Percentiles rank a stretch among this genome's conserved stretches.
These are phyloP conservation scores for Actias luna DNA, from an alignment of 2,888 invertebrate genomes.

Conservation along the genomic window DNA sequence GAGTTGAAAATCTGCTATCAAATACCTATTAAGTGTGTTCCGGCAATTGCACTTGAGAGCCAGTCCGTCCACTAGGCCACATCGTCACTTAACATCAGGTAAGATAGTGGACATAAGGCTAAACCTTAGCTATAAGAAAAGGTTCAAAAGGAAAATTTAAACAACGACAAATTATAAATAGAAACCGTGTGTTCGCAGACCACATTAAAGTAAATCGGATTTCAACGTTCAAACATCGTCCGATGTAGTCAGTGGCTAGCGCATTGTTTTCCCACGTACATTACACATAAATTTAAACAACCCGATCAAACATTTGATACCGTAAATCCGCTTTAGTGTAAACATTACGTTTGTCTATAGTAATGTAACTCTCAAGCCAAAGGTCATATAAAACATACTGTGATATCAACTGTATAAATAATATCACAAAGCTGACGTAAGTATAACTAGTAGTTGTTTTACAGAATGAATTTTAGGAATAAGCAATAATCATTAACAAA, in stretches of 20 bases:
- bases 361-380: neutral
- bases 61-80: no score
- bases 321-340: constrained; percentile 72
- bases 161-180: constrained; percentile 10
- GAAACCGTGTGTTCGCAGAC: constrained; percentile 16
- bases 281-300: constrained; percentile 41
- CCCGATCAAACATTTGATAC: constrained; percentile 62
- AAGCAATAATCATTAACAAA: no score
- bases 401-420: no score
- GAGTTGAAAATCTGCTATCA: no score
- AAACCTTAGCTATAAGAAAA: no score
- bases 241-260: constrained; percentile 18
- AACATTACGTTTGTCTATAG: constrained; percentile 41
- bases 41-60: no score
- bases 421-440: no score
- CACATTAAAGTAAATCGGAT: constrained; percentile 26
- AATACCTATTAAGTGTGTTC: no score
- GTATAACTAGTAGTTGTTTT: no score
- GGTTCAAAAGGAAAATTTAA: constrained; percentile 15
- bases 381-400: neutral
- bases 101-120: no score
- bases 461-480: no score
- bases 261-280: constrained; percentile 58
- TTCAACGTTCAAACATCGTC: constrained; percentile 21
- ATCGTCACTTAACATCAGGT: no score